A percentile compares a stretch with the other conserved stretches of the same genome.
Conservation (phyloP, 1,140 invertebrate species). For the Agrypnia vestita region DNA sequence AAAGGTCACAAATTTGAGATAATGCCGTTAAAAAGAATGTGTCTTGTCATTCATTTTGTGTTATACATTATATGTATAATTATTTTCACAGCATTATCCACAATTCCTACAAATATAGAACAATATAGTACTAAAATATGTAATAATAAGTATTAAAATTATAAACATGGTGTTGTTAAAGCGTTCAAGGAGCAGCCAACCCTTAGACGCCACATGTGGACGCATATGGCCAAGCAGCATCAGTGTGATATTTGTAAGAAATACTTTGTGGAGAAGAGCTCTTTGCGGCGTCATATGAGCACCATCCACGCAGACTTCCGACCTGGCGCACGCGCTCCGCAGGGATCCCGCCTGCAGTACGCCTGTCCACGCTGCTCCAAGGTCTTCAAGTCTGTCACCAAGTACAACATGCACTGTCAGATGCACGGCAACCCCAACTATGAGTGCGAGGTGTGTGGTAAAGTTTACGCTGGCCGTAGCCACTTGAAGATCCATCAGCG, state of each 20-base stretch:
- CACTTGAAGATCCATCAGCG: slow-evolving; percentile 74
- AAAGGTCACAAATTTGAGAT: too few species aligned
- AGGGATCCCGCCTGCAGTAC: slow-evolving; percentile 37
- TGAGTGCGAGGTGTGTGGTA: slow-evolving; percentile 68
- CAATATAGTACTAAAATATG: too few species aligned
- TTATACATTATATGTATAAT: background rate
- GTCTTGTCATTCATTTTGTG: background rate
- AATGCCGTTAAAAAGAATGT: background rate
- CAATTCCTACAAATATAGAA: too few species aligned
- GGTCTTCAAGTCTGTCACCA: slow-evolving; percentile 65
- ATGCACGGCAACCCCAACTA: slow-evolving; percentile 68
- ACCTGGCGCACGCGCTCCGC: slow-evolving; percentile 39
- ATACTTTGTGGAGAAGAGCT: slow-evolving; percentile 59
- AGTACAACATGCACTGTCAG: slow-evolving; percentile 66
- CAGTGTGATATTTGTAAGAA: slow-evolving; percentile 59
- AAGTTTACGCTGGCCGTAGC: slow-evolving; percentile 69
- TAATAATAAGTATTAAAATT: slow-evolving; percentile 5
- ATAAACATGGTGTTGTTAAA: slow-evolving; percentile 38
- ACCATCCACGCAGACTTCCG: slow-evolving; percentile 59
- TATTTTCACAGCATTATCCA: background rate
- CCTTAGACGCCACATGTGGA: slow-evolving; percentile 57
- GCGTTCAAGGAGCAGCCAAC: slow-evolving; percentile 60
- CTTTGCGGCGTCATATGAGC: slow-evolving; percentile 54
- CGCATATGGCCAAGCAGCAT: slow-evolving; percentile 59
- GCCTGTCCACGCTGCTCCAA: slow-evolving; percentile 66